Base-by-base conservation (phyloP, 2,888 invertebrate species). In the Chloromyia formosa region DNA sequence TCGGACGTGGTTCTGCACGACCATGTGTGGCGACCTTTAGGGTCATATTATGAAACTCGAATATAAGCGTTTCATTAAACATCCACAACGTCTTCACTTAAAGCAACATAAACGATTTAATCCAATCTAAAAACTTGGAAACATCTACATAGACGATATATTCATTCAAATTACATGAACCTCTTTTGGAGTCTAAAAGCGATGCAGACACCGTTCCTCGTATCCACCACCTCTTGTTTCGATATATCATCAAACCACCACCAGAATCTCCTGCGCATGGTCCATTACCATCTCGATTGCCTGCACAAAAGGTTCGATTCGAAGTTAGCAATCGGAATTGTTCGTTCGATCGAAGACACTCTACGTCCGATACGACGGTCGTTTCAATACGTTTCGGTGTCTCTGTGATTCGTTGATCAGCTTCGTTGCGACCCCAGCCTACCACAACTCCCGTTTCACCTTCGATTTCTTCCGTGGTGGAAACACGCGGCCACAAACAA, bases 111-210 rank as follows among this genome's bases (percentile, higher is more conserved):
- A 83, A 84, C n/a, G 84, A 82, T 77, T 80, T 80, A 40, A 91
- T 87, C 90, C 90, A 90, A 56, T 83, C 80, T 60, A 86, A 82
- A 81, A 88, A 89, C 80, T 89, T 86, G 0, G 89, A 88, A n/a
- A 88, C 84, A 80, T 92, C 92, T 0, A 89, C 89, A 80, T 91
- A 92, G 16, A 92, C 87, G 1, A 90, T 84, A 80, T 88, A 92
- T 79, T 91, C 88, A 69, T 87, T 84, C 1, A 88, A 86, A 80
- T 91, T 88, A 80, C 92, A 92, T 0, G 84, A 81, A 60, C 80
- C 82, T 64, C 86, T 85, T 0, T 84, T 84, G 20, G 73, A 27
- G 7, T 75, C 60, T 0, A 83, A 81, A 5, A 87, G 73, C 0
- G 87, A 84, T 2, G 86, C 85, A 0, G 88, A 88, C 12, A 88